phyloP scores from a whole-genome alignment of 2,797 vertebrate genomes.

The Molossus alvarezi region DNA sequence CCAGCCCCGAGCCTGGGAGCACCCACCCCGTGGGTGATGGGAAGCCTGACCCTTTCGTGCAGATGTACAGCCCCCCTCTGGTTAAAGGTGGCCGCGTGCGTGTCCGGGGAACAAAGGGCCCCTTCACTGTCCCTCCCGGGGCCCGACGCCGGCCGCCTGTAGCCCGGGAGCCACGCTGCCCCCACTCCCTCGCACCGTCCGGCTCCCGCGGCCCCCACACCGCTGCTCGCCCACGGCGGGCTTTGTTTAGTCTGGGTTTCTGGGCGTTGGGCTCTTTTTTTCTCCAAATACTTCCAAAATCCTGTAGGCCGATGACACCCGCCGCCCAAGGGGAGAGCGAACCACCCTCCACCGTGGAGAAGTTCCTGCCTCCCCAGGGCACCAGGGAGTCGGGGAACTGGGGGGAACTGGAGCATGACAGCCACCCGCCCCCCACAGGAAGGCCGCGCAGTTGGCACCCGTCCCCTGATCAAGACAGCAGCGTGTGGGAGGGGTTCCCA shows the following conservation, averaged over 20 bases:
- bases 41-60: not conserved
- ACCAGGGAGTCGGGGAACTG: fast-evolving
- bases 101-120: not conserved
- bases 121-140: not conserved
- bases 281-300: constrained; percentile 41
- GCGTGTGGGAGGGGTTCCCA: fast-evolving
- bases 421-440: not conserved
- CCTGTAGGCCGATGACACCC: not conserved
- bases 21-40: fast-evolving
- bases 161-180: not conserved
- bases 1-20: fast-evolving
- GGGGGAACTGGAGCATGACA: fast-evolving
- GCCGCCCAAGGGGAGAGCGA: not conserved
- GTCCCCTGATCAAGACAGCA: not conserved
- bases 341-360: not conserved
- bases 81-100: not conserved
- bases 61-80: not conserved
- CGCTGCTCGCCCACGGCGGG: not conserved
- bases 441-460: not conserved
- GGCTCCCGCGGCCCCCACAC: not conserved
- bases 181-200: not conserved
- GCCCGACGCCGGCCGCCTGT: not conserved
- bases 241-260: constrained; percentile 82
- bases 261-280: not conserved
- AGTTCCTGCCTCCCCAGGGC: not conserved